Evolutionary conservation across 1,140 invertebrate species (phyloP).

Genomic region (Panagrolaimus sp.): DNA sequence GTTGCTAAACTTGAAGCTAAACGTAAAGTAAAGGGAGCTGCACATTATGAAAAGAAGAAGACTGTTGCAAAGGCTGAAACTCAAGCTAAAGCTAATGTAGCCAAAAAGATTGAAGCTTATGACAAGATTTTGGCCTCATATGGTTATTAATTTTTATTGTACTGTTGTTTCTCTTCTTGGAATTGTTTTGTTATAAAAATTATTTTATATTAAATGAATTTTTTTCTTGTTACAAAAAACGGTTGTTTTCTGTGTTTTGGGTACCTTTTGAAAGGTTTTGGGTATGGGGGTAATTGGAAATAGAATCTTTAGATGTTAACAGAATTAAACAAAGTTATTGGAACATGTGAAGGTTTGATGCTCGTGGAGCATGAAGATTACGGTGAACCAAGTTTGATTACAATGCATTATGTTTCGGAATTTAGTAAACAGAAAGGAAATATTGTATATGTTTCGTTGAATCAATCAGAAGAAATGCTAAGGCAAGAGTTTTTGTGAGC

Average conservation of each 20-base stretch:
- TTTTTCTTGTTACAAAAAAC: neutral
- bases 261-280: neutral
- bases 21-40: slow-evolving; percentile 80
- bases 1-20: slow-evolving; percentile 87
- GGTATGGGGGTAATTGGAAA: neutral
- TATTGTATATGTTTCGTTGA: neutral
- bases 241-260: slow-evolving; percentile 1
- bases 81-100: slow-evolving; percentile 37
- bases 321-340: neutral
- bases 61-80: slow-evolving; percentile 63
- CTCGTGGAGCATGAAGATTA: neutral
- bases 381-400: neutral
- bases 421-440: neutral
- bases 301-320: neutral
- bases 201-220: neutral
- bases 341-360: neutral
- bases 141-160: slow-evolving; percentile 16
- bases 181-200: slow-evolving; percentile 32
- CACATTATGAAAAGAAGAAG: slow-evolving; percentile 74
- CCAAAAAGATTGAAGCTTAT: slow-evolving; percentile 33
- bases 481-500: neutral
- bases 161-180: slow-evolving; percentile 13
- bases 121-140: slow-evolving; percentile 32
- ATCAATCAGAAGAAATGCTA: slow-evolving; percentile 2
- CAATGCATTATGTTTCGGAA: neutral